These are phyloP conservation scores for Stegophylla sp. DNA, from an alignment of 2,888 invertebrate genomes.

Conservation along the genomic window DNA sequence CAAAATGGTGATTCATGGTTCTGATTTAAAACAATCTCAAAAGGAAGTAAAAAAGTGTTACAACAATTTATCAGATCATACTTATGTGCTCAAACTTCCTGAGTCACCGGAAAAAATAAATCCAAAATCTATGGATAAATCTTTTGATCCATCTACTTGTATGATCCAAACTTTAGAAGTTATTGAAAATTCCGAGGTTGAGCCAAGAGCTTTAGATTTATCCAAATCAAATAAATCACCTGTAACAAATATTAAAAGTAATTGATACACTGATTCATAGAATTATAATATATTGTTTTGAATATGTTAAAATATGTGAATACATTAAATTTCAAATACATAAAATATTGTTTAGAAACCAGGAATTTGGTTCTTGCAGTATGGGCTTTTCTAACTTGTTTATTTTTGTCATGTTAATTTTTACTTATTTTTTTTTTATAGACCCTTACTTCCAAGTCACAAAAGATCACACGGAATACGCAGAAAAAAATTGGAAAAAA, in stretches of 20 bases:
- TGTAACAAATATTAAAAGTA: slow-evolving; percentile 8
- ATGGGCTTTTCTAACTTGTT: no score
- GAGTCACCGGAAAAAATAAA: not conserved
- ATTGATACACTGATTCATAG: not conserved
- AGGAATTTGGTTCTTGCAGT: no score
- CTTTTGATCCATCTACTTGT: not conserved
- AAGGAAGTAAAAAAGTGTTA: not conserved
- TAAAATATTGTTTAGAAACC: no score
- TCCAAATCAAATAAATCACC: not conserved
- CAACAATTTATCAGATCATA: slow-evolving; percentile 33
- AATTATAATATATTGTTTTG: no score
- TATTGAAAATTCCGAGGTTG: not conserved
- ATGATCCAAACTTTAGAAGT: not conserved
- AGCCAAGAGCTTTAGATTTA: not conserved
- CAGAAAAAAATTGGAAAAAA: slow-evolving; percentile 7
- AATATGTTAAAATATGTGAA: no score
- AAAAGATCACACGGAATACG: not conserved
- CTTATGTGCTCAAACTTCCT: not conserved
- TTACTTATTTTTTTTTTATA: not conserved
- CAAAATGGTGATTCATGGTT: not conserved
- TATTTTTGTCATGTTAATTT: not conserved
- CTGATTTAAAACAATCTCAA: not conserved
- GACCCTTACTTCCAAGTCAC: not conserved
- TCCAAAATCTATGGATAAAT: not conserved
- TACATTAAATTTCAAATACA: no score